Percentiles rank a stretch among this genome's conserved stretches.
These are phyloP conservation scores for Pseudomugil gertrudae DNA, from an alignment of 2,797 vertebrate species.

Conservation along the genomic window DNA sequence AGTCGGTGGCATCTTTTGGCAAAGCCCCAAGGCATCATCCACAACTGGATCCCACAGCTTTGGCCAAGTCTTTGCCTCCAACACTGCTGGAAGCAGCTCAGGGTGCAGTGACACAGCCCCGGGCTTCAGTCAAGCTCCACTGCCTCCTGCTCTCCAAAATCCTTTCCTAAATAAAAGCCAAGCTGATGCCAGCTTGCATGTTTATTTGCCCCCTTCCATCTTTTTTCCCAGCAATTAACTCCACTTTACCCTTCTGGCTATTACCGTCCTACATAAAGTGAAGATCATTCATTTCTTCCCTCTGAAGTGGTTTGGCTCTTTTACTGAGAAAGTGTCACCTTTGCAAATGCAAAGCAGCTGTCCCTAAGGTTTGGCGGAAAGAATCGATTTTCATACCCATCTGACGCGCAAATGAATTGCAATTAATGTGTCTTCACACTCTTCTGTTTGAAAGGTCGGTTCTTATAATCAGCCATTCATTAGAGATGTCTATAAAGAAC, in stretches of 20 bases:
- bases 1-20: slow-evolving; percentile 28
- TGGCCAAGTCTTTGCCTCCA: slow-evolving; percentile 41
- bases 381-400: slow-evolving; percentile 70
- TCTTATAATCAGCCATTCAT: slow-evolving; percentile 74
- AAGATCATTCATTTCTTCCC: slow-evolving; percentile 75
- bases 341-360: slow-evolving; percentile 64
- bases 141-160: slow-evolving; percentile 60
- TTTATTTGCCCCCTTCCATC: slow-evolving; percentile 73
- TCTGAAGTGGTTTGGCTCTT: slow-evolving; percentile 54
- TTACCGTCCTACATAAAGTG: slow-evolving; percentile 82
- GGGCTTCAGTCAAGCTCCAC: slow-evolving; percentile 50
- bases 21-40: slow-evolving; percentile 19
- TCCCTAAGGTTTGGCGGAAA: slow-evolving; percentile 69
- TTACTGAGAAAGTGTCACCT: slow-evolving; percentile 52
- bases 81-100: slow-evolving; percentile 53
- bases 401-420: slow-evolving; percentile 60
- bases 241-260: slow-evolving; percentile 77
- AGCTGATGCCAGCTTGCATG: slow-evolving; percentile 52
- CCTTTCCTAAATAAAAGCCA: slow-evolving; percentile 61
- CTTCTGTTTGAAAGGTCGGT: slow-evolving; percentile 68
- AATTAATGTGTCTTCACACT: slow-evolving; percentile 71
- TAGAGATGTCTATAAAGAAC: slow-evolving; percentile 72
- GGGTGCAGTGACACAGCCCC: slow-evolving; percentile 58
- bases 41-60: slow-evolving; percentile 42
- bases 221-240: slow-evolving; percentile 77